Conservation (phyloP, 1,140 invertebrate genomes). For the Hyles euphorbiae region DNA sequence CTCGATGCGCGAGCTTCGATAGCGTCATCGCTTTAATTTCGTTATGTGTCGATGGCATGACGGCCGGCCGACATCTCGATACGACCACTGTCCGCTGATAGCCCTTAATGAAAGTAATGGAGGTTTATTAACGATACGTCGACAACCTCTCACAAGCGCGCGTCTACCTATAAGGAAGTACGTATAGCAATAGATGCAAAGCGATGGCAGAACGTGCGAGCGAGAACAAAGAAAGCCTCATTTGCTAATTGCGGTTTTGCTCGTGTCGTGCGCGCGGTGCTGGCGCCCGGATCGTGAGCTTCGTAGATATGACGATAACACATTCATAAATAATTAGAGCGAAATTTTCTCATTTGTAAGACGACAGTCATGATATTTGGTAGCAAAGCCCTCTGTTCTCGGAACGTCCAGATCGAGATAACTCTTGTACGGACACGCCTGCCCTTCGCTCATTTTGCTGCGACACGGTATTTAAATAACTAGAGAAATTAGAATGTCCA, state of each 20-base stretch:
- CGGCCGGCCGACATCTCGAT: conserved; percentile 53
- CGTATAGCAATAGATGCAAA: conserved; percentile 62
- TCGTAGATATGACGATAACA: conserved; percentile 73
- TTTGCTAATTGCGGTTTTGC: conserved; percentile 74
- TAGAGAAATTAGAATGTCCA: conserved; percentile 1
- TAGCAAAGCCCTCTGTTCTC: conserved; percentile 62
- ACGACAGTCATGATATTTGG: conserved; percentile 74
- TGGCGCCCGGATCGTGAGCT: conserved; percentile 69
- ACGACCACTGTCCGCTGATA: conserved; percentile 66
- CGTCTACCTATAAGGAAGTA: conserved; percentile 7
- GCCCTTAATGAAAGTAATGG: conserved; percentile 73
- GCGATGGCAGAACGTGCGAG: conserved; percentile 63
- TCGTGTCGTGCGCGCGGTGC: conserved; percentile 70
- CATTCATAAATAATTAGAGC: conserved; percentile 76
- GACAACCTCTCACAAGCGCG: conserved; percentile 46
- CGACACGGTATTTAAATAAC: conserved; percentile 11
- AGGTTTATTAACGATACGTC: conserved; percentile 69
- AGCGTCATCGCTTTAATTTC: conserved; percentile 70
- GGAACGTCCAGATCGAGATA: conserved; percentile 69
- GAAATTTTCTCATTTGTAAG: conserved; percentile 76
- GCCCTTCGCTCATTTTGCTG: conserved; percentile 56
- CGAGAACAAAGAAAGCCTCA: conserved; percentile 73
- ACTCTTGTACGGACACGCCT: conserved; percentile 60
- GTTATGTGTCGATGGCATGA: conserved; percentile 68
- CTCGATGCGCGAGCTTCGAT: conserved; percentile 61